Conservation (phyloP, 2,797 vertebrate species). For the Eupleurogrammus muticus region DNA sequence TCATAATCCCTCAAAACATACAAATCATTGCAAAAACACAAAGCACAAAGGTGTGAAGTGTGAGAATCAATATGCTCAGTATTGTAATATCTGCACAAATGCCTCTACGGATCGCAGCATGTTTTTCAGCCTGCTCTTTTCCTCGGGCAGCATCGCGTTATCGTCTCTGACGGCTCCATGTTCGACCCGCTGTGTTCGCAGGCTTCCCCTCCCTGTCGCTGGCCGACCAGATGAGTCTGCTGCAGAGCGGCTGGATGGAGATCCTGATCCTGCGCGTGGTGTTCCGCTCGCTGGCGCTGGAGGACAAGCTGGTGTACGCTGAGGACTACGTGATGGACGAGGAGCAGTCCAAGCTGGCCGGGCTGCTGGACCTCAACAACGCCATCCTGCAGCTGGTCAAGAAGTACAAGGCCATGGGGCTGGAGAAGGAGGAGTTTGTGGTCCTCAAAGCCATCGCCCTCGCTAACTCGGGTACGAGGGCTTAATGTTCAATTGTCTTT, state of each 20-base stretch:
- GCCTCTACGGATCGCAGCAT: background rate
- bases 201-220: conserved; percentile 96
- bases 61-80: background rate
- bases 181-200: conserved; percentile 50
- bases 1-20: too few relatives aligned
- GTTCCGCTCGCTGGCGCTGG: conserved; percentile 93
- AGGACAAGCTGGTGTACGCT: conserved; percentile 96
- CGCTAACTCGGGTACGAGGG: conserved; percentile 93
- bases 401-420: conserved; percentile 94
- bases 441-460: conserved; percentile 98
- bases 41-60: background rate
- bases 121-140: background rate
- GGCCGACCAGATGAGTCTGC: conserved; percentile 98
- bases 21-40: background rate
- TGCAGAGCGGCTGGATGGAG: conserved; percentile 99
- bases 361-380: conserved; percentile 95
- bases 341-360: conserved; percentile 95
- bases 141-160: too few relatives aligned
- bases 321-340: conserved; percentile 99
- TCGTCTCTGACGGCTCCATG: background rate
- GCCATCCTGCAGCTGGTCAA: conserved; percentile 98
- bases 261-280: conserved; percentile 96
- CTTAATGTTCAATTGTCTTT: too few relatives aligned
- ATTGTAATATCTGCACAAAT: background rate
- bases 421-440: conserved; percentile 98